Evolutionary conservation across 1,140 invertebrate species (phyloP).

Genomic region (Eciton burchellii): DNA sequence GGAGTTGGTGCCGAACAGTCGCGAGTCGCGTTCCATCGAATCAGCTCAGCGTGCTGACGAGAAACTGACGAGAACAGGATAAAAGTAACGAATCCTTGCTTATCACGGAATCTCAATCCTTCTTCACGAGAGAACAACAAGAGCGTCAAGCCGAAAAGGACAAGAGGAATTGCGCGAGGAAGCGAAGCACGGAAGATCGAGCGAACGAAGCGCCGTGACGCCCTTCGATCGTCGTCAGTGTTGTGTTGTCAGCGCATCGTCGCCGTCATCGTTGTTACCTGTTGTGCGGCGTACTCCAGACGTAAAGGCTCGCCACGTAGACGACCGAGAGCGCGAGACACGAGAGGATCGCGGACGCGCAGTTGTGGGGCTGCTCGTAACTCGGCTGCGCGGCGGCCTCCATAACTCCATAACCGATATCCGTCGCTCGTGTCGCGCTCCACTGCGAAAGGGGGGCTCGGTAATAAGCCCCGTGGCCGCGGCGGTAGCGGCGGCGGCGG

Average conservation of each 20-base stretch:
- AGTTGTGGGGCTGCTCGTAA: slow-evolving; percentile 72
- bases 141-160: too few relatives aligned
- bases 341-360: slow-evolving; percentile 85
- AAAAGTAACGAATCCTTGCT: too few relatives aligned
- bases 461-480: slow-evolving; percentile 62
- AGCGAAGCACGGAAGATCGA: too few relatives aligned
- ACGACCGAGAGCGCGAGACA: slow-evolving; percentile 90
- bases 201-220: too few relatives aligned
- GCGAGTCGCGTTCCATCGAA: too few relatives aligned
- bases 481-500: slow-evolving; percentile 30
- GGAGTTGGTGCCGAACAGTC: too few relatives aligned
- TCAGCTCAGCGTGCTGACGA: too few relatives aligned
- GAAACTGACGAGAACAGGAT: too few relatives aligned
- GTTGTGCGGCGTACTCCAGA: slow-evolving; percentile 91
- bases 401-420: slow-evolving; percentile 83
- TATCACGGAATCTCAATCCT: too few relatives aligned
- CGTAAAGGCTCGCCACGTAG: slow-evolving; percentile 93
- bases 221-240: not conserved
- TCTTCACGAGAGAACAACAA: too few relatives aligned
- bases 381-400: slow-evolving; percentile 75
- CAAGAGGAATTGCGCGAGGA: not conserved
- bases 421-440: slow-evolving; percentile 72
- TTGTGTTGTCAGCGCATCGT: slow-evolving; percentile 13
- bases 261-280: slow-evolving; percentile 86
- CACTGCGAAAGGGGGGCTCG: slow-evolving; percentile 71